These are phyloP conservation scores for Miniopterus natalensis DNA, from an alignment of 2,113 vertebrate species.

Conservation along the genomic window DNA sequence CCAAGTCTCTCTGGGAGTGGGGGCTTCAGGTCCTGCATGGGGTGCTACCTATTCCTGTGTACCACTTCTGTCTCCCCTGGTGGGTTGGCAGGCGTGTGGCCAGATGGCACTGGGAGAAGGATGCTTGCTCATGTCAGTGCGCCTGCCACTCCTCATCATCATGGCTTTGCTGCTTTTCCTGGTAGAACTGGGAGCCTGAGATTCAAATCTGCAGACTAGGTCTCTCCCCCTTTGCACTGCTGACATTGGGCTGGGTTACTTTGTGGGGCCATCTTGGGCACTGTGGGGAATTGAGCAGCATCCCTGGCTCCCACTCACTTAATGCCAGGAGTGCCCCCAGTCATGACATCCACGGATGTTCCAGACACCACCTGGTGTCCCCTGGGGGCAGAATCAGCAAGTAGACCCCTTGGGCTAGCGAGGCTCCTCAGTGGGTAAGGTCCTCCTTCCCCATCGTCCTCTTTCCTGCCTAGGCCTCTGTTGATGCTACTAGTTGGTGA, in stretches of 20 bases:
- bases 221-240: background rate
- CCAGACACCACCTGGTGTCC: background rate
- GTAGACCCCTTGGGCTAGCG: background rate
- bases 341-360: background rate
- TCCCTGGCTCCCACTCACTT: background rate
- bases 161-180: background rate
- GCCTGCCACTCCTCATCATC: background rate
- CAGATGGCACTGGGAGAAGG: background rate
- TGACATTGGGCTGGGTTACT: background rate
- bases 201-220: background rate
- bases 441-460: background rate
- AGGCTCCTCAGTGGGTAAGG: background rate
- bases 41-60: accelerated
- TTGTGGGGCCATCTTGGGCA: background rate
- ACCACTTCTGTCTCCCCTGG: background rate
- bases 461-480: background rate
- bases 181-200: background rate
- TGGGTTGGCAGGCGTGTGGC: background rate
- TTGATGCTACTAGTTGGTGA: background rate
- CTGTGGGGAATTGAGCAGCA: background rate
- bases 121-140: background rate
- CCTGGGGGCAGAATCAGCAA: background rate
- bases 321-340: background rate
- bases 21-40: background rate
- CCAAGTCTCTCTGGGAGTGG: background rate